Evolutionary conservation across 2,888 invertebrate species (phyloP).

Genomic region (Hirtodrosophila alboralis): DNA sequence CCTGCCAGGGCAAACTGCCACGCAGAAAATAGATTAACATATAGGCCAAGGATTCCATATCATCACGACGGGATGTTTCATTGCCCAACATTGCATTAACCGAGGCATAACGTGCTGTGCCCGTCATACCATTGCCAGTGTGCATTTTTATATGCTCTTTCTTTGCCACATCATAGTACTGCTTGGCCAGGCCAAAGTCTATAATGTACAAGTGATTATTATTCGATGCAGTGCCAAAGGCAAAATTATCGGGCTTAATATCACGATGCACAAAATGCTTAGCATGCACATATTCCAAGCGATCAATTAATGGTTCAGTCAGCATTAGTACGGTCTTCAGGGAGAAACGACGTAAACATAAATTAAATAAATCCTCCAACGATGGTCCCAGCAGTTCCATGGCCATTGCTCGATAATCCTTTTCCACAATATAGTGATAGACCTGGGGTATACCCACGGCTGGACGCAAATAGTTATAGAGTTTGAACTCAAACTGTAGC

Average conservation of each 20-base stretch:
- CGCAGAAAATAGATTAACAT: constrained; percentile 47
- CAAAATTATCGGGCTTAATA: constrained; percentile 56
- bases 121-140: constrained; percentile 15
- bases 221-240: constrained; percentile 3
- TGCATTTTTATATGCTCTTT: constrained; percentile 22
- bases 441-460: constrained; percentile 30
- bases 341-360: constrained; percentile 40
- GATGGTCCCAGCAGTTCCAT: constrained; percentile 60
- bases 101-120: constrained; percentile 51
- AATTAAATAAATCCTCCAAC: constrained; percentile 32
- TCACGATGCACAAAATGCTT: constrained; percentile 43
- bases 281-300: constrained; percentile 36
- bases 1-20: constrained; percentile 56
- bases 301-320: constrained; percentile 44
- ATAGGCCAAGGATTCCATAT: constrained; percentile 54
- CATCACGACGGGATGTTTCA: constrained; percentile 55
- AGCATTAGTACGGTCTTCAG: constrained; percentile 58
- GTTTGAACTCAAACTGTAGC: constrained; percentile 19
- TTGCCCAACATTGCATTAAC: constrained; percentile 19
- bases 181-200: constrained; percentile 50
- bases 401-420: constrained; percentile 15
- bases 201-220: constrained; percentile 25
- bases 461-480: constrained; percentile 7
- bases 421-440: neutral
- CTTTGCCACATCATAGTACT: neutral